Conservation (phyloP, 1,140 invertebrate species). For the Atta texana region DNA sequence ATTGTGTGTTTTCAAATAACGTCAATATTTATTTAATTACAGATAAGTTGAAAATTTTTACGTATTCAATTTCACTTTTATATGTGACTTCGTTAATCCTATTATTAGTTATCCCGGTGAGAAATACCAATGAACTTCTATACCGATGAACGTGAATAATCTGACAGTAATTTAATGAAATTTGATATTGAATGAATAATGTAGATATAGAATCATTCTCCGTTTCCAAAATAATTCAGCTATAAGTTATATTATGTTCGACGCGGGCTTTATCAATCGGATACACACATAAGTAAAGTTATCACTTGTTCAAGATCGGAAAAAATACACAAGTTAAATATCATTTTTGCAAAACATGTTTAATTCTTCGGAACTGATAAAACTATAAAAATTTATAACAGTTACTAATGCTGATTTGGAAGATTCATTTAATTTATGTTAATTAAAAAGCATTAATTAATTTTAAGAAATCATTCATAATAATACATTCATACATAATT, state of each 20-base stretch:
- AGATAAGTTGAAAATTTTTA: background rate
- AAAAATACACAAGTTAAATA: background rate
- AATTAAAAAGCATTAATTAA: no score
- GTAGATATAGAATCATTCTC: slow-evolving; percentile 29
- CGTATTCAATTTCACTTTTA: slow-evolving; percentile 36
- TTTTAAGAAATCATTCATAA: no score
- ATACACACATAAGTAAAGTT: background rate
- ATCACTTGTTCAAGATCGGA: background rate
- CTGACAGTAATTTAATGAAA: slow-evolving; percentile 4
- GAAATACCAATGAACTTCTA: background rate
- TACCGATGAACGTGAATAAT: background rate
- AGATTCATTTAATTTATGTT: no score
- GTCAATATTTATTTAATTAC: slow-evolving; percentile 4
- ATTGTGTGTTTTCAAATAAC: background rate
- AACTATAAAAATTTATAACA: no score
- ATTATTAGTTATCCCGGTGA: slow-evolving; percentile 19
- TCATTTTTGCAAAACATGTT: background rate
- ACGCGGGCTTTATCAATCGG: slow-evolving; percentile 26
- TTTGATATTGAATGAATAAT: background rate
- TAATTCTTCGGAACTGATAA: no score
- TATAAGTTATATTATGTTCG: background rate
- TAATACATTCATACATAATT: no score
- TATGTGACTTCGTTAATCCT: slow-evolving; percentile 2
- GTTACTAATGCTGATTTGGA: no score
- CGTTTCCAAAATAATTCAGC: slow-evolving; percentile 31